Percentiles rank a stretch among this genome's conserved stretches.
Conservation (phyloP, 2,888 invertebrate species). For the Anoplius nigerrimus region DNA sequence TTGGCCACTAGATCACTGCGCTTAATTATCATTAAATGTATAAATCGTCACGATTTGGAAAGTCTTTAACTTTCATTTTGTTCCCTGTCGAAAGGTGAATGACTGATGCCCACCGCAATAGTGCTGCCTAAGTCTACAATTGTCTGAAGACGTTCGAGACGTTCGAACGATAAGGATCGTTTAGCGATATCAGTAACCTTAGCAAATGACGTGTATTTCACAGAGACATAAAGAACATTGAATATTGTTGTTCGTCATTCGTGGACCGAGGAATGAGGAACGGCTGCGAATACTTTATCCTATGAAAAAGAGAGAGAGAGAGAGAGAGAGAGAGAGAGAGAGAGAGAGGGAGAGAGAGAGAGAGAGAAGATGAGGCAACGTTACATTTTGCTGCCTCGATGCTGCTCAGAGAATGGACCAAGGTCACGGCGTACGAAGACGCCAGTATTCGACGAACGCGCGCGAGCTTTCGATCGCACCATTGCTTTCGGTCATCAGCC, state of each 20-base stretch:
- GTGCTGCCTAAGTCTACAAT: slow-evolving; percentile 14
- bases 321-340: background rate
- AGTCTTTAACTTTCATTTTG: slow-evolving; percentile 51
- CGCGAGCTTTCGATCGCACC: background rate
- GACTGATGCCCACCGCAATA: slow-evolving; percentile 28
- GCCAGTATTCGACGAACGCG: no score
- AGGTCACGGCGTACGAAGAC: no score
- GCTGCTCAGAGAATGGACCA: no score
- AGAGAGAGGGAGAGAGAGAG: background rate
- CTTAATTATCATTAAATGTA: slow-evolving; percentile 38
- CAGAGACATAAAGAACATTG: background rate
- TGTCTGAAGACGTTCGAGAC: background rate
- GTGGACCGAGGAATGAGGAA: no score
- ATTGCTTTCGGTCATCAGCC: slow-evolving; percentile 18
- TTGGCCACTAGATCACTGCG: slow-evolving; percentile 60
- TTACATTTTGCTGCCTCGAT: no score
- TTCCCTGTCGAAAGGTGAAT: slow-evolving; percentile 52
- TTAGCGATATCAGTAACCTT: slow-evolving; percentile 14
- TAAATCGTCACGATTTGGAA: slow-evolving; percentile 39
- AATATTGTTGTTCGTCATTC: background rate
- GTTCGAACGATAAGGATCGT: slow-evolving; percentile 15
- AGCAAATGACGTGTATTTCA: no score
- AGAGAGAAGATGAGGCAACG: no score
- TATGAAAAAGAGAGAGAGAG: background rate
- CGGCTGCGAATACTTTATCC: background rate